Evolutionary conservation across 1,140 invertebrate genomes (phyloP).

Genomic region (Pseudomyrmex gracilis): DNA sequence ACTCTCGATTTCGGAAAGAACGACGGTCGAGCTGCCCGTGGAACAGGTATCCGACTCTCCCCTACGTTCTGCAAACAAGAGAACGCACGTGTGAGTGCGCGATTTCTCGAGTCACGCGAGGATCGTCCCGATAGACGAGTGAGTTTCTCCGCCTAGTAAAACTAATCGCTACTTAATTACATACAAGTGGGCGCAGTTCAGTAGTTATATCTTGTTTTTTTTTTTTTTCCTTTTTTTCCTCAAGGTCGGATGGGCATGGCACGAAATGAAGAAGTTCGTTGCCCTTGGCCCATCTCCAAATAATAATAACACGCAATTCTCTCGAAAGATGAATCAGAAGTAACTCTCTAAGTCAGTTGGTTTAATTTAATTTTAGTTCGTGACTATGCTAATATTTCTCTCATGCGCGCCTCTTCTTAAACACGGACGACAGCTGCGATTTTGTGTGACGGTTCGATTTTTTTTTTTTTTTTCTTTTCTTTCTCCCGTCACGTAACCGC

Average conservation of each 20-base stretch:
- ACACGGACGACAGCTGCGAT: not conserved
- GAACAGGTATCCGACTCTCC: slow-evolving; percentile 81
- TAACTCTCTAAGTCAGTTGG: slow-evolving; percentile 57
- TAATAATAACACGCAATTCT: slow-evolving; percentile 61
- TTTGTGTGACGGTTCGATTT: not conserved
- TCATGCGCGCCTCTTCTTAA: not conserved
- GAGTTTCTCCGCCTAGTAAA: not conserved
- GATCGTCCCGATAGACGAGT: not conserved
- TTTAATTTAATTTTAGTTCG: slow-evolving; percentile 74
- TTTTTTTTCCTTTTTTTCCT: not conserved
- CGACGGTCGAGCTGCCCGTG: slow-evolving; percentile 79
- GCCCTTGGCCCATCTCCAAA: slow-evolving; percentile 76
- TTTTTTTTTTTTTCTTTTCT: not conserved
- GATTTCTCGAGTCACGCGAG: slow-evolving; percentile 40
- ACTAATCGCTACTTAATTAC: slow-evolving; percentile 21
- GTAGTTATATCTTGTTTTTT: not conserved
- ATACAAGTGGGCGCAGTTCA: not conserved
- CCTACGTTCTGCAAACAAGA: slow-evolving; percentile 77
- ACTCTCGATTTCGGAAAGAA: slow-evolving; percentile 79
- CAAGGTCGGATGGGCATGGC: slow-evolving; percentile 52
- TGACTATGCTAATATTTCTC: not conserved
- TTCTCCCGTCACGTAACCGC: slow-evolving; percentile 39
- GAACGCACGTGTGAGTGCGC: not conserved
- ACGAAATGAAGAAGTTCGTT: slow-evolving; percentile 68
- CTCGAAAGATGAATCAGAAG: slow-evolving; percentile 71